Base-by-base conservation (phyloP, 2,888 invertebrate species). In the Sipha maydis region DNA sequence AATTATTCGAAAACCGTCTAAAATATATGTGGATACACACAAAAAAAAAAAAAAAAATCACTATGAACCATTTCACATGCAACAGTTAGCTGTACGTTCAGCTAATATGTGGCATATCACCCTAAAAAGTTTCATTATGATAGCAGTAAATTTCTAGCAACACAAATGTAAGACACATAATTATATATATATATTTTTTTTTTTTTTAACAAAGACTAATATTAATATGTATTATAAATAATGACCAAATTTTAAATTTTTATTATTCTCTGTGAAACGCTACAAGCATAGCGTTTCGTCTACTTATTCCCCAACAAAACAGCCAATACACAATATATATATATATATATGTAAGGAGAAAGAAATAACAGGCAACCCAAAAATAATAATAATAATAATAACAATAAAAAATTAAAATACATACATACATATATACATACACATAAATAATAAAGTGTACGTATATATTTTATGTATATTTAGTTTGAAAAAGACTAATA, bases 301-400 rank as follows among this genome's bases (percentile, higher is more conserved):
- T 88, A 88, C 88, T 41, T 61, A 61, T 28, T 88, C 88, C 88
- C 88, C 80, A 88, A 75, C 80, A 88, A 86, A 88, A 88, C 88
- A 88, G 88, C 88, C 88, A 88, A 88, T 88, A 88, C 80, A 88
- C 80, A 88, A 80, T 73, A 75, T 61, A 80, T 80, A n/a, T n/a
- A n/a, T n/a, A n/a, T n/a, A n/a, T n/a, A n/a, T n/a, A 73, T 80
- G 61, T 69, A 88, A 80, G 38, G 80, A 80, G 75, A 80, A 86
- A 86, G 79, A 86, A 88, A 80, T 75, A 88, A 88, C 80, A 88
- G 88, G 88, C 88, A 88, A 90, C 89, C 89, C 85, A 90, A 89
- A 88, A 89, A n/a, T n/a, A n/a, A n/a, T n/a, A n/a, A n/a, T n/a
- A 90, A 90, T 75, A 86, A 85, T 90, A 89, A 28, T n/a, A 41